Evolutionary conservation across 2,797 vertebrate species (phyloP), one percentile per base, ranked within the genome.

Genomic region (Enteromius radiatus): DNA sequence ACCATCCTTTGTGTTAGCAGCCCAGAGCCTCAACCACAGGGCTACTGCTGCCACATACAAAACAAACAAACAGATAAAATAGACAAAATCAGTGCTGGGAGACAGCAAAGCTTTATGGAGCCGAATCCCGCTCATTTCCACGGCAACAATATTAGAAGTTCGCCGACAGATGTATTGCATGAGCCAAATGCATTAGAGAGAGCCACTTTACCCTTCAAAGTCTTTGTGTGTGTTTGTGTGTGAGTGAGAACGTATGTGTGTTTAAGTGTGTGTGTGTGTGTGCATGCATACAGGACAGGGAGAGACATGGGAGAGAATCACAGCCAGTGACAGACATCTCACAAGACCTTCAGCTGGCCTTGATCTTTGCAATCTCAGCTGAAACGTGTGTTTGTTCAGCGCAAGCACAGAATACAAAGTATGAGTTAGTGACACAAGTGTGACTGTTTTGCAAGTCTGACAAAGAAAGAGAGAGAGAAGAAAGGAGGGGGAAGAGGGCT

Each of bases 121-220:
- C 15, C 56, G 23, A 49, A 68, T 70, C 10, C 47, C 12, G 17
- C 23, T 59, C 23, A 59, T 70, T 71, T 71, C 61, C 64, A 80
- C 49, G 5, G 49, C 49, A 59, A 80, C 67, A 33, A 43, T 49
- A 43, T 80, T 56, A n/a, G 52, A 80, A n/a, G 49, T 70, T 70
- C 82, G 87, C 82, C 15, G 88, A 70, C 74, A 84, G 89, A 88
- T 71, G 77, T 17, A 15, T 86, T n/a, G 78, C 63, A 54, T 92
- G 89, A 92, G 87, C 92, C 90, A 91, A 87, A 69, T 83, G 17
- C 21, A 54, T 41, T 63, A 63, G 49, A 49, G 19, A 36, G 19
- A 23, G 45, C 26, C 54, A 31, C 52, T 59, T 49, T 23, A 63
- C 28, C 15, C 38, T 81, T 73, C 41, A 63, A 45, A 49, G 21